A percentile compares a stretch with the other conserved stretches of the same genome.
These are phyloP conservation scores for Rhinolophus ferrumequinum DNA, from an alignment of 2,113 vertebrate species.

Conservation along the genomic window DNA sequence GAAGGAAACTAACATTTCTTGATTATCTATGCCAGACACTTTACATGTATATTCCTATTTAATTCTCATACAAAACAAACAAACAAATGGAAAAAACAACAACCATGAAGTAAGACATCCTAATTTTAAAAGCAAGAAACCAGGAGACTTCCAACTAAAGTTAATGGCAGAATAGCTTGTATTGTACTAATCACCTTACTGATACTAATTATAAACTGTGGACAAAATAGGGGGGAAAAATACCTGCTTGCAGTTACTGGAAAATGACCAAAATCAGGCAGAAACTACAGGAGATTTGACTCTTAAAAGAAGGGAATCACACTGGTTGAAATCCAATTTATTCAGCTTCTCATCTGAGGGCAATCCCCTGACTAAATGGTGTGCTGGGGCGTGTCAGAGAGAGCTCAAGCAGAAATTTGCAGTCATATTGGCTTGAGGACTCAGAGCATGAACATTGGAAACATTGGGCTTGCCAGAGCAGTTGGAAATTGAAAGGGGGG, in stretches of 20 bases:
- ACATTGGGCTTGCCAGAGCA: background rate
- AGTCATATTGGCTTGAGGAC: background rate
- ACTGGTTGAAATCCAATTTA: background rate
- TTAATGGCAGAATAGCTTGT: background rate
- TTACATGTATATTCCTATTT: background rate
- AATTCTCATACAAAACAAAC: background rate
- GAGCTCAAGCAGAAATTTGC: background rate
- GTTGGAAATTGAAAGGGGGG: background rate
- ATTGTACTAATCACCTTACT: background rate
- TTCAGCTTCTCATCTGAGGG: background rate
- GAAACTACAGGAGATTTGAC: background rate
- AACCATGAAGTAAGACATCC: background rate
- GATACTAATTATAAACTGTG: background rate
- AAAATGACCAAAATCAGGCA: background rate
- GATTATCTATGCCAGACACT: background rate
- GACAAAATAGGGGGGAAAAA: background rate
- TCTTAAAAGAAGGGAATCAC: background rate
- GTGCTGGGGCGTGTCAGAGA: background rate
- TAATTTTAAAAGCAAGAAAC: constrained; percentile 21
- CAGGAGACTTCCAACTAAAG: background rate
- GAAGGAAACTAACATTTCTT: constrained; percentile 21
- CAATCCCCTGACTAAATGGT: background rate
- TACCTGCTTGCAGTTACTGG: background rate
- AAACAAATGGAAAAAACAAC: background rate
- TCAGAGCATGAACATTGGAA: background rate